A percentile compares a stretch with the other conserved stretches of the same genome.
These are phyloP conservation scores for Acronicta leporina DNA, from an alignment of 2,888 invertebrate species.

Conservation along the genomic window DNA sequence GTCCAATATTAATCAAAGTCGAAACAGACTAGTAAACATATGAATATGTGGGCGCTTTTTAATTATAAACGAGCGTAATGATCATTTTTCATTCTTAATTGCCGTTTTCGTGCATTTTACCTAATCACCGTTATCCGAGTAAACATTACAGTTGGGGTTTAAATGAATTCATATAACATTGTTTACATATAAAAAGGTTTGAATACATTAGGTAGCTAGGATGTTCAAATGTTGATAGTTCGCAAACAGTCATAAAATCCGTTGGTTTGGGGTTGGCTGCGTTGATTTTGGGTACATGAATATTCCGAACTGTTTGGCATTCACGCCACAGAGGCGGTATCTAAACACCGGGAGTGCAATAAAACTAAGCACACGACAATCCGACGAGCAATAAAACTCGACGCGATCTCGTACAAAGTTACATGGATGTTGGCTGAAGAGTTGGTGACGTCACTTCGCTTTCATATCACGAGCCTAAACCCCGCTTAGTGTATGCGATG, in stretches of 20 bases:
- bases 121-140: conserved; percentile 82
- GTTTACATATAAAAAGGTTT: conserved; percentile 48
- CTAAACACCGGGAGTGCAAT: conserved; percentile 81
- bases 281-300: conserved; percentile 80
- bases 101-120: conserved; percentile 81
- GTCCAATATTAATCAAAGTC: conserved; percentile 85
- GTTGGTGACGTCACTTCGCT: conserved; percentile 82
- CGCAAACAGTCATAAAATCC: conserved; percentile 73
- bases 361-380: conserved; percentile 87
- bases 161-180: conserved; percentile 57
- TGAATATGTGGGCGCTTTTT: conserved; percentile 79
- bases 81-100: conserved; percentile 88
- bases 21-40: conserved; percentile 71
- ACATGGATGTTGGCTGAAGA: conserved; percentile 57
- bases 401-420: conserved; percentile 67
- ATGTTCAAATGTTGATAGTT: conserved; percentile 57
- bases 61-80: conserved; percentile 83
- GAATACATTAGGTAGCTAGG: conserved; percentile 45
- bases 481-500: conserved; percentile 67
- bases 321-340: conserved; percentile 69
- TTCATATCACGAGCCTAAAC: conserved; percentile 84
- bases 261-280: conserved; percentile 55
- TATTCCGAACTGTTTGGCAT: conserved; percentile 79
- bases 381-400: conserved; percentile 80
- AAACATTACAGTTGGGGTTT: conserved; percentile 63